Conservation (phyloP, 2,888 invertebrate genomes). For the Branchipolynoe longqiensis region DNA sequence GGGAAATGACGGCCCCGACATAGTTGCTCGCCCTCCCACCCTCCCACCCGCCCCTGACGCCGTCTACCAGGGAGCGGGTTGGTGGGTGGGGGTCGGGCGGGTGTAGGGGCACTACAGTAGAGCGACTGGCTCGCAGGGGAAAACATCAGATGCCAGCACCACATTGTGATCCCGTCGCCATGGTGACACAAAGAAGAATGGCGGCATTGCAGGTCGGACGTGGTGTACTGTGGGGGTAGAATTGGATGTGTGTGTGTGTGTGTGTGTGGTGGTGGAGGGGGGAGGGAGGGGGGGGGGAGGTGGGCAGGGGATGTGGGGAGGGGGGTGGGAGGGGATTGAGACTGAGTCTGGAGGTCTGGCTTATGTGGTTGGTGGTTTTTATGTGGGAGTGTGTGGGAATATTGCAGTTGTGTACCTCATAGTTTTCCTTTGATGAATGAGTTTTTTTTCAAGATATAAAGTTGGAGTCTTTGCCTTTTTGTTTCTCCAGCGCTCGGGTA, state of each 20-base stretch:
- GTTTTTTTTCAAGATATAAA: no score
- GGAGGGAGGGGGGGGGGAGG: background rate
- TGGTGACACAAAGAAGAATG: no score
- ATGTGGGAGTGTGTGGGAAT: no score
- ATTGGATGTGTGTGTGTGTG: background rate
- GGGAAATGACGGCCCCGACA: background rate
- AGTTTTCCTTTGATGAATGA: no score
- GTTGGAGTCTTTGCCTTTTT: no score
- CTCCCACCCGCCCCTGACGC: no score
- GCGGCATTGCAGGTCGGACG: conserved; percentile 9
- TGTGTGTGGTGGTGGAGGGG: background rate
- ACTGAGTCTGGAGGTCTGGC: no score
- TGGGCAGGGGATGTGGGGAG: background rate
- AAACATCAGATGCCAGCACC: conserved; percentile 27
- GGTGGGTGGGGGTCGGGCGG: background rate
- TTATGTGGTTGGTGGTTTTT: no score
- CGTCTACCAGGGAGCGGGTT: conserved; percentile 21
- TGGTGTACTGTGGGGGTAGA: background rate
- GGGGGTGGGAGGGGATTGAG: background rate
- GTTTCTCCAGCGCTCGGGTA: no score
- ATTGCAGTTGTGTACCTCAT: no score
- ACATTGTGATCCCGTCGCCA: conserved; percentile 26
- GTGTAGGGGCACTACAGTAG: no score
- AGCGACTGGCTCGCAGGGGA: no score
- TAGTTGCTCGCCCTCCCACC: conserved; percentile 5